Conservation (phyloP, 2,113 vertebrate species). For the Sinocyclocheilus anshuiensis region DNA sequence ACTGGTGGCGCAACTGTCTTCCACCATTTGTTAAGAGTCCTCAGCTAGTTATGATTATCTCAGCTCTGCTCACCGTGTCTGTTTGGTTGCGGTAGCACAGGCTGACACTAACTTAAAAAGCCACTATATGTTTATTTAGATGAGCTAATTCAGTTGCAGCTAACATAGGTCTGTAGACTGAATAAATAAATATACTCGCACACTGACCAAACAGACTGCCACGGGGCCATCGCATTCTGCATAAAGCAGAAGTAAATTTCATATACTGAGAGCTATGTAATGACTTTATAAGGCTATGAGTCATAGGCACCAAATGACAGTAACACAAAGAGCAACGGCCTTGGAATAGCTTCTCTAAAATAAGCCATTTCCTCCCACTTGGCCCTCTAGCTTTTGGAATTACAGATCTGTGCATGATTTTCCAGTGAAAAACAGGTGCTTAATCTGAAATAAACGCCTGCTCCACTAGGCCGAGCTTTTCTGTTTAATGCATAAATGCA, state of each 20-base stretch:
- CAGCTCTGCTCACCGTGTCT: background rate
- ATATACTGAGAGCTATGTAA: background rate
- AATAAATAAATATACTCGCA: conserved; percentile 16
- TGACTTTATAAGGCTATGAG: conserved; percentile 16
- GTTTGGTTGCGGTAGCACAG: background rate
- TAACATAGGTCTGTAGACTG: background rate
- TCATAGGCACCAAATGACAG: conserved; percentile 31
- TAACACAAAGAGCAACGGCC: conserved; percentile 19
- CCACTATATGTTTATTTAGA: background rate
- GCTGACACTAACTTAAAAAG: background rate
- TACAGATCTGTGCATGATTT: conserved; percentile 12
- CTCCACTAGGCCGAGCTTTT: background rate
- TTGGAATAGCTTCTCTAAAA: conserved; percentile 46
- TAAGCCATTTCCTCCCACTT: conserved; percentile 32
- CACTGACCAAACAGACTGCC: conserved; percentile 4
- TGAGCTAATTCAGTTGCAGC: background rate
- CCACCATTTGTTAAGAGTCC: background rate
- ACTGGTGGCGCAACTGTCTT: background rate
- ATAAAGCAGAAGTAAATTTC: background rate
- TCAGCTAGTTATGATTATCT: background rate
- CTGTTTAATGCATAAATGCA: conserved; percentile 2
- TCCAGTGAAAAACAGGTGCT: conserved; percentile 8
- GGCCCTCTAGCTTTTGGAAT: conserved; percentile 26
- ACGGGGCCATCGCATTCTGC: background rate
- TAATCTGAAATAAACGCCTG: background rate